phyloP scores from a whole-genome alignment of 1,140 invertebrate species.

The Diuraphis noxia region DNA sequence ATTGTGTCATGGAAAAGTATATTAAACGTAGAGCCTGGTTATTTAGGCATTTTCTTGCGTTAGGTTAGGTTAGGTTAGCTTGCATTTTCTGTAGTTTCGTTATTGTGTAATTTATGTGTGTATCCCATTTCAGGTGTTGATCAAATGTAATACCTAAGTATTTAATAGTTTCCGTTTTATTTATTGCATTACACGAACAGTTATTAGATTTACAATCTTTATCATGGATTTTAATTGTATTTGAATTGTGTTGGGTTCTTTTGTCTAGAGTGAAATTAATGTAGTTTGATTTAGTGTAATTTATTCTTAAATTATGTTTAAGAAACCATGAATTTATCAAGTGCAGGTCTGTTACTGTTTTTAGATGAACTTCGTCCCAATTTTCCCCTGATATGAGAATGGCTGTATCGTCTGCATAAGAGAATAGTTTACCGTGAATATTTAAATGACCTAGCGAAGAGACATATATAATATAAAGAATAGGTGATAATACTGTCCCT shows the following conservation, averaged over 20 bases:
- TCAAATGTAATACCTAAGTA: not conserved
- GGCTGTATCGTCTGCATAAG: conserved; percentile 12
- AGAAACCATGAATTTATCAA: no score
- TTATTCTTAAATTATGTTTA: conserved; percentile 26
- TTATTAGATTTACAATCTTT: not conserved
- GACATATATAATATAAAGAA: not conserved
- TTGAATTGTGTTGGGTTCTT: not conserved
- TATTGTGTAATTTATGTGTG: not conserved
- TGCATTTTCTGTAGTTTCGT: not conserved
- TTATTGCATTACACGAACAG: not conserved
- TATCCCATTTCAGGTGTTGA: not conserved
- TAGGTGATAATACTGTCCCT: not conserved
- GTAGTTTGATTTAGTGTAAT: conserved; percentile 12
- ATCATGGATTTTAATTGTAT: not conserved
- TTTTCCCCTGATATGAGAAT: not conserved
- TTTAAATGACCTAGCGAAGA: not conserved
- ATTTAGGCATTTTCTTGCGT: not conserved
- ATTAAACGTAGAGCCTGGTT: not conserved
- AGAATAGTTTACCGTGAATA: not conserved
- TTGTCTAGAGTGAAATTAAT: not conserved
- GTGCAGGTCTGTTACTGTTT: no score
- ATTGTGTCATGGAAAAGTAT: not conserved
- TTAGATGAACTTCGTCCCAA: not conserved
- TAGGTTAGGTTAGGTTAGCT: no score
- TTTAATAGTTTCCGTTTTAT: not conserved